Evolutionary conservation across 2,888 invertebrate genomes (phyloP).

Genomic region (Cantharis lateralis): DNA sequence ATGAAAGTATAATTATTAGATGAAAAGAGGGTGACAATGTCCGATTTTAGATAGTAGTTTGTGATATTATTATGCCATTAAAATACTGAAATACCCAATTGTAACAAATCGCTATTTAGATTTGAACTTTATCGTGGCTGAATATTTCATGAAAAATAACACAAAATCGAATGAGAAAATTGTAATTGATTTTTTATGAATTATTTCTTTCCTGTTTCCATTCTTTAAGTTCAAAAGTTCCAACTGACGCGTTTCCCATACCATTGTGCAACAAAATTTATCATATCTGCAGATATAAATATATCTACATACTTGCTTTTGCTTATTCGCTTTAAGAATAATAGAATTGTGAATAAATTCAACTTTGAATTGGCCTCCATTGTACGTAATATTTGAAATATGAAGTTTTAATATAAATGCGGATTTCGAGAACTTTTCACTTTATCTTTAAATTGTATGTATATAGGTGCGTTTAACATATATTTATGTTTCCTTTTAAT

Average conservation of each 20-base stretch:
- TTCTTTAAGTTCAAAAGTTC: slow-evolving; percentile 2
- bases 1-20: too few species aligned
- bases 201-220: slow-evolving; percentile 9
- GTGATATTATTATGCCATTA: not conserved
- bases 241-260: slow-evolving; percentile 26
- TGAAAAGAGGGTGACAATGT: not conserved
- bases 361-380: slow-evolving; percentile 20
- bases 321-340: slow-evolving; percentile 9
- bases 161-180: not conserved
- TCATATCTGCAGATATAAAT: slow-evolving; percentile 25
- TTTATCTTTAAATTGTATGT: slow-evolving; percentile 7
- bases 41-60: not conserved
- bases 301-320: slow-evolving; percentile 12
- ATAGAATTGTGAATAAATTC: slow-evolving; percentile 18
- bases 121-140: not conserved
- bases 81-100: not conserved
- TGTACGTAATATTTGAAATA: slow-evolving; percentile 21
- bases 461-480: not conserved
- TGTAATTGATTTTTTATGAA: slow-evolving; percentile 16
- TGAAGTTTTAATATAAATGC: slow-evolving; percentile 24
- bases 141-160: not conserved
- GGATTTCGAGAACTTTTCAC: slow-evolving; percentile 13
- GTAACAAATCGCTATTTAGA: not conserved
- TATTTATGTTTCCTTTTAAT: not conserved
- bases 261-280: slow-evolving; percentile 24